Evolutionary conservation across 2,888 invertebrate species (phyloP).

Genomic region (Caenorhabditis auriculariae): DNA sequence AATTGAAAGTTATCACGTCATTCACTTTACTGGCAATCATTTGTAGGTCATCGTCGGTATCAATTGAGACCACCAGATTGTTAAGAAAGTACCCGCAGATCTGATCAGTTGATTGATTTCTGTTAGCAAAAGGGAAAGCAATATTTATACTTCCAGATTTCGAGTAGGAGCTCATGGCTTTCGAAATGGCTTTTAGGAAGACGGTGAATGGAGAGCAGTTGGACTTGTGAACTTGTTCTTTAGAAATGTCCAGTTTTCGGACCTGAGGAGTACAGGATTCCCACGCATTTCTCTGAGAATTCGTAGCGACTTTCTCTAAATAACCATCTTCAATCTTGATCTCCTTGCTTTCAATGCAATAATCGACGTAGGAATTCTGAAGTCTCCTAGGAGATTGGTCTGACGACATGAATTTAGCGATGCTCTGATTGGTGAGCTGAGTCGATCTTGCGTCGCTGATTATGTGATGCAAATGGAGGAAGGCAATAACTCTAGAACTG

Average conservation of each 20-base stretch:
- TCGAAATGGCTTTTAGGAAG: constrained; percentile 5
- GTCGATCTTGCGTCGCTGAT: constrained; percentile 41
- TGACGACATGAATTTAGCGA: constrained; percentile 6
- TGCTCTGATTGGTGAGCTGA: constrained; percentile 16
- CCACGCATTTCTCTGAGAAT: neutral
- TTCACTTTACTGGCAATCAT: constrained; percentile 3
- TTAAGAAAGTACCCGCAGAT: constrained; percentile 51
- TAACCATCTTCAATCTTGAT: constrained; percentile 3
- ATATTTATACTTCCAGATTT: constrained; percentile 22
- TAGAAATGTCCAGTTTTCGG: constrained; percentile 6
- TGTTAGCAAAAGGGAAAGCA: constrained; percentile 35
- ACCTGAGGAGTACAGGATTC: neutral
- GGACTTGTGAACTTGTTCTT: neutral
- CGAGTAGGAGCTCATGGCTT: neutral
- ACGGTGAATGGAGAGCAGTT: constrained; percentile 16
- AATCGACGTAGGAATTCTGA: constrained; percentile 7
- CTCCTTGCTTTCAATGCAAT: constrained; percentile 5
- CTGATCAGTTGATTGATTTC: constrained; percentile 20
- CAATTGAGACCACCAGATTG: constrained; percentile 33
- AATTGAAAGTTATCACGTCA: constrained; percentile 4
- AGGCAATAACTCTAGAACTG: constrained; percentile 6
- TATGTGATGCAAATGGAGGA: constrained; percentile 40
- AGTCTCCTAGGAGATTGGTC: neutral
- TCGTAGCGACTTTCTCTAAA: neutral
- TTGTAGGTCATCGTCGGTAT: constrained; percentile 1